phyloP scores from a whole-genome alignment of 2,888 invertebrate genomes.

The Cancer borealis region DNA sequence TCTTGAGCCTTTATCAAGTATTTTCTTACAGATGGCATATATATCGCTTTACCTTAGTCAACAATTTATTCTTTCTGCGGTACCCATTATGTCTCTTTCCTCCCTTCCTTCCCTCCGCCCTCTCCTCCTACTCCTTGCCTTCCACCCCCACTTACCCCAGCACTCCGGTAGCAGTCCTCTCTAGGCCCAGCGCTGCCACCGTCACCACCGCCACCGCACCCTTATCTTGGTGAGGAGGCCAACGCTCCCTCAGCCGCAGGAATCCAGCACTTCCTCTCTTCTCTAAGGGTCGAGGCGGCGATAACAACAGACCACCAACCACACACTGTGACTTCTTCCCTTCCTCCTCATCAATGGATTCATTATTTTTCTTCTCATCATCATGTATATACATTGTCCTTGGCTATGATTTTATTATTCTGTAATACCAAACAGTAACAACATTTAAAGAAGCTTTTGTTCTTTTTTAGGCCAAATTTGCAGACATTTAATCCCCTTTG shows the following conservation, averaged over 20 bases:
- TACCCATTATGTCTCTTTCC: neutral
- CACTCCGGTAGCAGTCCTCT: slow-evolving; percentile 26
- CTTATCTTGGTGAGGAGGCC: slow-evolving; percentile 17
- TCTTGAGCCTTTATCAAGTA: neutral
- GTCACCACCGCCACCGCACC: slow-evolving; percentile 9
- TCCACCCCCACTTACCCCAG: neutral
- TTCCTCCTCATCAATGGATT: neutral
- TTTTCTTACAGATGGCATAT: neutral
- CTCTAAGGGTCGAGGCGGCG: neutral
- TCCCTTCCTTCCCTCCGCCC: neutral
- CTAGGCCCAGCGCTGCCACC: slow-evolving; percentile 18
- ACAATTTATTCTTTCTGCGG: neutral
- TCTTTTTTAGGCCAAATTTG: neutral
- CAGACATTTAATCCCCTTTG: neutral
- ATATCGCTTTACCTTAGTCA: too few relatives aligned
- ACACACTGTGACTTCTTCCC: neutral
- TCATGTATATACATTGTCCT: neutral
- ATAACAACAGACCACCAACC: slow-evolving; percentile 18
- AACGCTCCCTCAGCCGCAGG: neutral
- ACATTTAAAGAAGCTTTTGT: neutral
- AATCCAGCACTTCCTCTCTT: neutral
- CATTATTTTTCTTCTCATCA: neutral
- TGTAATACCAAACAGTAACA: neutral
- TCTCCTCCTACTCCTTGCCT: neutral
- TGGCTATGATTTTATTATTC: neutral